These are phyloP conservation scores for Actenoides lindsayi DNA, from an alignment of 2,113 vertebrate genomes.

Conservation along the genomic window DNA sequence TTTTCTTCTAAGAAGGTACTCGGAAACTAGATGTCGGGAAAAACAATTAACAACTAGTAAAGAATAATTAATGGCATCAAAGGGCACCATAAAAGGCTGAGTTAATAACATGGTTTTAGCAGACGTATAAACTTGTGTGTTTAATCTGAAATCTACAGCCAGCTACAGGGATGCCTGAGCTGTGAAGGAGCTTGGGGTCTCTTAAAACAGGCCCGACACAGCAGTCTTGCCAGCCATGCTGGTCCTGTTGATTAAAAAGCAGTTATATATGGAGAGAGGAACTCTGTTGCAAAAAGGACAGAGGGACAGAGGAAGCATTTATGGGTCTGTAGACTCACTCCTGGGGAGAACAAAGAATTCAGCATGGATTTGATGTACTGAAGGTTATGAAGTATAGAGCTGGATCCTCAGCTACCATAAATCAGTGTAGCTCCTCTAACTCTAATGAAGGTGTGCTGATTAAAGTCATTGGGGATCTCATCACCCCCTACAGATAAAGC, in stretches of 20 bases:
- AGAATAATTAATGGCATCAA: slow-evolving; percentile 69
- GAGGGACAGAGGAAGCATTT: slow-evolving; percentile 18
- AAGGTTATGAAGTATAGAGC: slow-evolving; percentile 37
- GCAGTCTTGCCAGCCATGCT: background rate
- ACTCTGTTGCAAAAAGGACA: slow-evolving; percentile 26
- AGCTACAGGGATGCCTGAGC: background rate
- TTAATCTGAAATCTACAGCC: slow-evolving; percentile 25
- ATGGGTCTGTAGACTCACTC: slow-evolving; percentile 18
- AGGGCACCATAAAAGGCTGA: slow-evolving; percentile 56
- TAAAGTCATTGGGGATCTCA: slow-evolving; percentile 25
- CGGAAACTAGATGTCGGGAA: slow-evolving; percentile 7
- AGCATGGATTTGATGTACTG: slow-evolving; percentile 25
- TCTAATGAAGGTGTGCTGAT: slow-evolving; percentile 43
- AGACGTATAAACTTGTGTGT: slow-evolving; percentile 30
- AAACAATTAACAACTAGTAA: slow-evolving; percentile 71
- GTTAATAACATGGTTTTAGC: slow-evolving; percentile 61
- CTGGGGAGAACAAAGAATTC: slow-evolving; percentile 61
- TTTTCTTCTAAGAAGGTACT: background rate
- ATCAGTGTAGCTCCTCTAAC: slow-evolving; percentile 23
- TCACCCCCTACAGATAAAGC: slow-evolving; percentile 41
- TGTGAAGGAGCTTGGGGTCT: slow-evolving; percentile 3
- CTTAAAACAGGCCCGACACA: background rate
- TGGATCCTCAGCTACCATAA: slow-evolving; percentile 16
- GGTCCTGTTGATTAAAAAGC: slow-evolving; percentile 29
- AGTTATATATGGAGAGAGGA: slow-evolving; percentile 15